Evolutionary conservation across 1,140 invertebrate genomes (phyloP).

Genomic region (roundworm (Caenorhabditis elegans)): DNA sequence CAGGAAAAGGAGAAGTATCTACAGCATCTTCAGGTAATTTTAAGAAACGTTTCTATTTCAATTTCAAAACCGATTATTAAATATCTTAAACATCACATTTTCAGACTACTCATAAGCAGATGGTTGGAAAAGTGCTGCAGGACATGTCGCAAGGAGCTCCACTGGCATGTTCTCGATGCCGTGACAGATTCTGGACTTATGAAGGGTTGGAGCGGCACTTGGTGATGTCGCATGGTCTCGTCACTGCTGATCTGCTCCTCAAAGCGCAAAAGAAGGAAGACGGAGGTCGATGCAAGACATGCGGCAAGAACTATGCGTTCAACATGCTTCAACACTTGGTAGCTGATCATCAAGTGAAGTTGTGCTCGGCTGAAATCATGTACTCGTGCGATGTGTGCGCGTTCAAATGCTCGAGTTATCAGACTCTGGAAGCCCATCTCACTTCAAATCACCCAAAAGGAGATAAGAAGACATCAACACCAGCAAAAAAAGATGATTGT

Average conservation of each 20-base stretch:
- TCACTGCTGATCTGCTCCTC: conserved; percentile 92
- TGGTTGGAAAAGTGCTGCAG: conserved; percentile 47
- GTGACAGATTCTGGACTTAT: conserved; percentile 81
- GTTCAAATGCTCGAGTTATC: conserved; percentile 59
- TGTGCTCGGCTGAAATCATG: conserved; percentile 56
- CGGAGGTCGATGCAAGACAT: conserved; percentile 86
- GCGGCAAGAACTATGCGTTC: conserved; percentile 73
- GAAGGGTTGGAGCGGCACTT: conserved; percentile 88
- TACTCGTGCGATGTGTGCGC: conserved; percentile 60
- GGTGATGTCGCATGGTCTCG: conserved; percentile 85
- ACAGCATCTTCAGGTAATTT: conserved; percentile 43
- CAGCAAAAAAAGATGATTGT: conserved; percentile 26
- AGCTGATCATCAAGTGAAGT: conserved; percentile 57
- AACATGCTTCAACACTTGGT: conserved; percentile 64
- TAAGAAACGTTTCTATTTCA: neutral
- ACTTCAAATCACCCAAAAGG: conserved; percentile 53
- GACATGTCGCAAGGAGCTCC: conserved; percentile 71
- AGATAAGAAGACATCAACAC: neutral
- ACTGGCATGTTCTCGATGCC: conserved; percentile 91
- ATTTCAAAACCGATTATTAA: neutral
- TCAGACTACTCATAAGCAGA: conserved; percentile 53
- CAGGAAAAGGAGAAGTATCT: conserved; percentile 47
- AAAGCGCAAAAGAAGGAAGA: conserved; percentile 91
- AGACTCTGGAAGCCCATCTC: conserved; percentile 55
- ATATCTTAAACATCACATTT: conserved; percentile 30